phyloP scores from a whole-genome alignment of 2,888 invertebrate genomes.

The Eristalis pertinax region DNA sequence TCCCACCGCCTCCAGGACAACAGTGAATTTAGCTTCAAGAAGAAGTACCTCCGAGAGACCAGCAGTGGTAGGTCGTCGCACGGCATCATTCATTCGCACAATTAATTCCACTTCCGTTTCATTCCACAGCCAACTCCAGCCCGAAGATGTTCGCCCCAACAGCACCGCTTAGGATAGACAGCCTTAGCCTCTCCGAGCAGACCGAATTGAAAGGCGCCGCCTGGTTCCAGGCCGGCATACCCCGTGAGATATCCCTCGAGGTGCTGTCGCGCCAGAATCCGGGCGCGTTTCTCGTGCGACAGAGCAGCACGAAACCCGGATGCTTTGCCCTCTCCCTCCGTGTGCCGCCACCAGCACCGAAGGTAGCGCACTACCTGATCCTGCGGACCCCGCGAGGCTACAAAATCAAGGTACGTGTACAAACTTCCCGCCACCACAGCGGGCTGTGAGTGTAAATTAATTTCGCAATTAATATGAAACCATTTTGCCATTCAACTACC shows the following conservation, averaged over 20 bases:
- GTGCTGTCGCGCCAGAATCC: conserved; percentile 94
- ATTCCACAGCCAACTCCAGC: conserved; percentile 80
- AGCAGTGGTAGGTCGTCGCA: conserved; percentile 78
- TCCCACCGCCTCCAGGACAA: conserved; percentile 79
- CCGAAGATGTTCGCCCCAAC: conserved; percentile 82
- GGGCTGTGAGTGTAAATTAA: conserved; percentile 8
- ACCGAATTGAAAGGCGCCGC: conserved; percentile 93
- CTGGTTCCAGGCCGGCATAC: conserved; percentile 98
- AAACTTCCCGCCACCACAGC: no score
- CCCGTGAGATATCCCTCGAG: conserved; percentile 95
- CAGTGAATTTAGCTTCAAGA: conserved; percentile 79
- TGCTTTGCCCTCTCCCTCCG: conserved; percentile 96
- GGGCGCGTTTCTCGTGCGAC: conserved; percentile 97
- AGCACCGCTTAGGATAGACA: conserved; percentile 83
- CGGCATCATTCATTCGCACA: conserved; percentile 8
- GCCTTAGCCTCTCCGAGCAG: conserved; percentile 87
- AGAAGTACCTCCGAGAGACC: conserved; percentile 81
- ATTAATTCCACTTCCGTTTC: not conserved
- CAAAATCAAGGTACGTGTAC: conserved; percentile 90
- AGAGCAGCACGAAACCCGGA: conserved; percentile 95
- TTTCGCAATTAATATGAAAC: conserved; percentile 55
- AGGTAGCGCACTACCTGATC: conserved; percentile 97
- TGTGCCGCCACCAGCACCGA: conserved; percentile 91
- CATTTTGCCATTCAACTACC: conserved; percentile 74
- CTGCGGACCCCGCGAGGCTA: conserved; percentile 93